Base-by-base conservation (phyloP, 2,113 vertebrate genomes). In the Malurus cyaneus region DNA sequence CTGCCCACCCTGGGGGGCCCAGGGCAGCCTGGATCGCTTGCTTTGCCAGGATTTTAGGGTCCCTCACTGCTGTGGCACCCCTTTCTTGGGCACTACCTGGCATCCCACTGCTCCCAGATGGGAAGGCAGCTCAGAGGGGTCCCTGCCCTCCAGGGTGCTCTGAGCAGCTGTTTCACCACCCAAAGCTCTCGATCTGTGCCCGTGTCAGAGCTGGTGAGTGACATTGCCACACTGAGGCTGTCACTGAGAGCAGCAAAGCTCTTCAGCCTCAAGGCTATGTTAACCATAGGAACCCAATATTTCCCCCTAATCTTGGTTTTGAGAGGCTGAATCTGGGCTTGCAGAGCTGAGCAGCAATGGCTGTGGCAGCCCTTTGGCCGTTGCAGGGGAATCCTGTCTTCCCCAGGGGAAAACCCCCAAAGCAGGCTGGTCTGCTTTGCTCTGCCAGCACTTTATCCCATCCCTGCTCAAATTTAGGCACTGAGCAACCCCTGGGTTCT, bases 221-320 rank as follows among this genome's bases (percentile, higher is more conserved):
- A 7, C 36, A 14, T 69, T 67, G n/a, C 61, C 28, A 0, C 0
- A 0, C 44, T 29, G 57, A 31, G 47, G 31, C 29, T 65, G 42
- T 81, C 29, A 19, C 54, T 25, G 56, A 70, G 32, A 54, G 64
- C 34, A 21, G 6, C 49, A 67, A 14, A 77, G 32, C n/a, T 36
- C 9, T 39, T 41, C 31, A 9, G 18, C 61, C 32, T 76, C 1
- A 1, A 50, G 16, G 12, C n/a, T 46, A 12, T 86, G 8, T 31
- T 19, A 49, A 42, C 42, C n/a, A 12, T 21, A 71, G 31, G 23
- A 49, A 46, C 42, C 18, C 14, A 7, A 0, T 41, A 10, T 60
- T 72, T 6, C 14, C 20, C 28, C 14, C 23, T n/a, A 8, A 6
- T 17, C 16, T 44, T 42, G 24, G 13, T 52, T 73, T 64, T 31